These are phyloP conservation scores for Penaeus japonicus DNA, from an alignment of 1,140 invertebrate genomes.

Conservation along the genomic window DNA sequence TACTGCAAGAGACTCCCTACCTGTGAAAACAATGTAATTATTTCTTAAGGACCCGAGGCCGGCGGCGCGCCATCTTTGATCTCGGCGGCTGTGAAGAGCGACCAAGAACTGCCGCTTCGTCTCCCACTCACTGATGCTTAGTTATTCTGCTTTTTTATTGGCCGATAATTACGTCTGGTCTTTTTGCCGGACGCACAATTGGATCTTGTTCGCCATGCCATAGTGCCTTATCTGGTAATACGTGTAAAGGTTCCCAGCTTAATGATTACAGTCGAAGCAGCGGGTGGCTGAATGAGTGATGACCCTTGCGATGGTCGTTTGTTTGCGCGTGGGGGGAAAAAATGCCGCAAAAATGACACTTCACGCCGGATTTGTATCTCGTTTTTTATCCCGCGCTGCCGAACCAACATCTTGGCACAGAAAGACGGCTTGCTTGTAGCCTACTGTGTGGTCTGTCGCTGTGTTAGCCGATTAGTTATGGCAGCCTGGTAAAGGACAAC, in stretches of 20 bases:
- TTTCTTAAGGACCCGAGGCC: neutral
- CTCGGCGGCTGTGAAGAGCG: neutral
- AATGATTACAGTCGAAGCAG: neutral
- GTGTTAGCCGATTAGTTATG: conserved; percentile 27
- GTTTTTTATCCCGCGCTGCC: neutral
- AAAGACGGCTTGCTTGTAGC: conserved; percentile 15
- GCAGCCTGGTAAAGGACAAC: conserved; percentile 17
- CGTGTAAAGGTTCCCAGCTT: neutral
- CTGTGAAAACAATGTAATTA: conserved; percentile 43
- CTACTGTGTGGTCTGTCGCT: conserved; percentile 13
- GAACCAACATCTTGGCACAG: neutral
- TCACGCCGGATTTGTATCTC: conserved; percentile 21
- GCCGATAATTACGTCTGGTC: conserved; percentile 3
- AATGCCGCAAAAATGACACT: conserved; percentile 12
- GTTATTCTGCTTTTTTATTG: conserved; percentile 14
- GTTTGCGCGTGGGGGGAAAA: neutral
- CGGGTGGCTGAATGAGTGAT: too few species aligned
- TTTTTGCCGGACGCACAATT: conserved; percentile 17
- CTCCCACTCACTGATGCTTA: neutral
- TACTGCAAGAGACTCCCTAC: neutral
- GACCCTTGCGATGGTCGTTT: too few species aligned
- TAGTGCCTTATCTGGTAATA: neutral
- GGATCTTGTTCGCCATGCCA: neutral
- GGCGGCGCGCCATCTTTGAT: conserved; percentile 39
- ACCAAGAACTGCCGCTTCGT: neutral